Base-by-base conservation (phyloP, 2,113 vertebrate genomes). In the Otus sunia region DNA sequence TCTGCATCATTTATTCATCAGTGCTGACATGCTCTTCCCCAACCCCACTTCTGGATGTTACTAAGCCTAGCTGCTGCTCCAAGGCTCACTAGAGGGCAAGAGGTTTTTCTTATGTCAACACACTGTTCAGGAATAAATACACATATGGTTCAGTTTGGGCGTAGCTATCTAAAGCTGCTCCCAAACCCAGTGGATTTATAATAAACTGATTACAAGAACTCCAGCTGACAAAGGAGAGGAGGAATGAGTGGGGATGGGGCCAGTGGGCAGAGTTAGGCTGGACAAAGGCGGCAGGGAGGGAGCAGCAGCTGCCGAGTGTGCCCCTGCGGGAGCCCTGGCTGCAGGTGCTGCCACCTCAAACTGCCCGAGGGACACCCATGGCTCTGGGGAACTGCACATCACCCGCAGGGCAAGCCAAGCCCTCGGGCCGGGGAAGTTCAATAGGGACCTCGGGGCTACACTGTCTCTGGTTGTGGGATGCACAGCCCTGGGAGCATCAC, bases 71-170 rank as follows among this genome's bases (percentile, higher is more conserved):
- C 62, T 93, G 69, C 66, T 87, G 62, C 94, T 87, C 77, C 60
- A 32, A 58, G 74, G 78, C 74, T 76, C 84, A 89, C 85, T 87
- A 95, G 69, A 91, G 72, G 69, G 50, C 77, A 71, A 49, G 77
- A 91, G 71, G 62, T 79, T 93, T 85, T 76, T 50, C 71, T 75
- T 79, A 23, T 29, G 62, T 94, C 92, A 95, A 84, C 87, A 72
- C 49, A 62, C 49, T 5, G 25, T 52, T 75, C 81, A 85, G 74
- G 87, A 93, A 91, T 76, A 95, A 91, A 47, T 9, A 75, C 15
- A 43, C 82, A 74, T 62, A 73, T n/a, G 71, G 92, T 64, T 95
- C 71, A 30, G 67, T 83, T 94, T 93, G 93, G 92, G 95, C 85
- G 41, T 1, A 36, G 49, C 15, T 49, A 47, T 43, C 41, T 76